Conservation (phyloP, 2,888 invertebrate genomes). For the Cantharis rufa region DNA sequence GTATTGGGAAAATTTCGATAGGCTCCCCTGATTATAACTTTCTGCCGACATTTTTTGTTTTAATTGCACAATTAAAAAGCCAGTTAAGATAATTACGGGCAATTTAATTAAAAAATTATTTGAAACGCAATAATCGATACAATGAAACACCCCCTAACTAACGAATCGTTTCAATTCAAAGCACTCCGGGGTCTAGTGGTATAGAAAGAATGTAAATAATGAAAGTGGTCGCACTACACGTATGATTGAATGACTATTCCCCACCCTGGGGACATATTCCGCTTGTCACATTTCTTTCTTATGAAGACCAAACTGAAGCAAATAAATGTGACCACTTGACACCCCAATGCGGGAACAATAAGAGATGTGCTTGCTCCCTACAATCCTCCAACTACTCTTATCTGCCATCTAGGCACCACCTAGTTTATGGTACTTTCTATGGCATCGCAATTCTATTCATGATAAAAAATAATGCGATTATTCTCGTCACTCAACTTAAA, state of each 20-base stretch:
- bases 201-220: slow-evolving; percentile 47
- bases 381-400: slow-evolving; percentile 27
- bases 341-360: slow-evolving; percentile 38
- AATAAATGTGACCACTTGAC: slow-evolving; percentile 55
- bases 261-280: slow-evolving; percentile 53
- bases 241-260: slow-evolving; percentile 51
- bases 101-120: slow-evolving; percentile 48
- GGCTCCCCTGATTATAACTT: slow-evolving; percentile 43
- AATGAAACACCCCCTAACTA: slow-evolving; percentile 45
- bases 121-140: slow-evolving; percentile 45
- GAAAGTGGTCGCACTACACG: slow-evolving; percentile 51
- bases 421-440: slow-evolving; percentile 17
- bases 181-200: slow-evolving; percentile 37
- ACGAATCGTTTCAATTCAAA: slow-evolving; percentile 52
- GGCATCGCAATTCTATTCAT: slow-evolving; percentile 9
- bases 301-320: slow-evolving; percentile 52
- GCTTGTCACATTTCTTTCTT: slow-evolving; percentile 53
- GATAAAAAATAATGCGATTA: slow-evolving; percentile 33
- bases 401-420: slow-evolving; percentile 15
- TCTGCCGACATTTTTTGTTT: slow-evolving; percentile 45
- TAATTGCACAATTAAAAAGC: slow-evolving; percentile 45
- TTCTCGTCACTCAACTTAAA: slow-evolving; percentile 28
- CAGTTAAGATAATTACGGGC: slow-evolving; percentile 45
- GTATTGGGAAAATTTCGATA: slow-evolving; percentile 42
- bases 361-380: slow-evolving; percentile 17